Evolutionary conservation across 2,113 vertebrate genomes (phyloP).

Genomic region (Ptyas mucosa): DNA sequence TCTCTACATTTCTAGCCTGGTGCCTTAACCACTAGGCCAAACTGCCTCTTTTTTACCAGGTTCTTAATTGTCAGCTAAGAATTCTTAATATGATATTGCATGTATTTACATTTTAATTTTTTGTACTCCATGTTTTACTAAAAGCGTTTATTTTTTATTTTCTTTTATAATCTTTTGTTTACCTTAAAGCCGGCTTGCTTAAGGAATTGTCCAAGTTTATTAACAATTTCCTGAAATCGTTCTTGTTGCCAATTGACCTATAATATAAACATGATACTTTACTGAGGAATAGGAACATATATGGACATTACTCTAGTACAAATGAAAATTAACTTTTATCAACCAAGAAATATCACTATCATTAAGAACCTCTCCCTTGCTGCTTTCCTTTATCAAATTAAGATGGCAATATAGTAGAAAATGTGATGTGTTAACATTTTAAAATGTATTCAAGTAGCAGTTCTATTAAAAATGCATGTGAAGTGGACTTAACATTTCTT

Average conservation of each 20-base stretch:
- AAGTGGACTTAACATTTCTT: not conserved
- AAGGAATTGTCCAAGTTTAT: constrained; percentile 92
- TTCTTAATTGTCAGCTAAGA: not conserved
- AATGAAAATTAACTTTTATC: not conserved
- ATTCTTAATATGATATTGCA: not conserved
- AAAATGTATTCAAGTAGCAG: not conserved
- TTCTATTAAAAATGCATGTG: not conserved
- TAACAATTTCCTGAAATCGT: constrained; percentile 88
- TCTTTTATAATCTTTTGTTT: constrained; percentile 30
- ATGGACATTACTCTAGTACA: not conserved
- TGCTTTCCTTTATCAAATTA: not conserved
- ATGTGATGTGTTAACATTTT: not conserved
- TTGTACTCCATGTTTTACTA: not conserved
- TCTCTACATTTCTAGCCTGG: not conserved
- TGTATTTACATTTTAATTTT: not conserved
- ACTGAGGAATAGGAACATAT: not conserved
- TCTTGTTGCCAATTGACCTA: constrained; percentile 94
- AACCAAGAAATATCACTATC: not conserved
- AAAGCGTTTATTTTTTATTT: not conserved
- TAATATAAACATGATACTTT: constrained; percentile 29
- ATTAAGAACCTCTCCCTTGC: not conserved
- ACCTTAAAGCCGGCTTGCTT: constrained; percentile 99
- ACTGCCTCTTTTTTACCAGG: not conserved
- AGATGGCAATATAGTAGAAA: not conserved
- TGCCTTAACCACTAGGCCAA: not conserved